A percentile compares a stretch with the other conserved stretches of the same genome.
These are phyloP conservation scores for Drosophila tripunctata DNA, from an alignment of 2,888 invertebrate species.

Conservation along the genomic window DNA sequence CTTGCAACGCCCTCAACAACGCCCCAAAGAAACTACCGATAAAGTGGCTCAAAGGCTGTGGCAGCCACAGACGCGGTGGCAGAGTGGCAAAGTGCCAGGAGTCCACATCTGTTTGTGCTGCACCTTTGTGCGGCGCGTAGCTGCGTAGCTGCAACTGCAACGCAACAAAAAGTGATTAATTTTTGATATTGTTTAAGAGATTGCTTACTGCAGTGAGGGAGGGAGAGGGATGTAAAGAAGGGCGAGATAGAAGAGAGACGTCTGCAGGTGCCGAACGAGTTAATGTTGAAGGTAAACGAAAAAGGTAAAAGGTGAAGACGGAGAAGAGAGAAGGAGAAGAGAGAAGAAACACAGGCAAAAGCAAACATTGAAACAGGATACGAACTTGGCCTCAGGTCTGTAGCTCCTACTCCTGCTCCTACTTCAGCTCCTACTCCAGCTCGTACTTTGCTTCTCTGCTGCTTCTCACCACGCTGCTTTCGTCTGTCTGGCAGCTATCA, in stretches of 20 bases:
- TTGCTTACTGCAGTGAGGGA: conserved; percentile 35
- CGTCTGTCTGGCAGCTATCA: conserved; percentile 75
- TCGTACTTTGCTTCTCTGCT: background rate
- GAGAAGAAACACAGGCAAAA: conserved; percentile 10
- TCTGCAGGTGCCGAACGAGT: conserved; percentile 45
- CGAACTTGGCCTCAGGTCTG: conserved; percentile 45
- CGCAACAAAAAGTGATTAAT: conserved; percentile 71
- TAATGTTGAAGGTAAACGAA: background rate
- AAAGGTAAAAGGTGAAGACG: background rate
- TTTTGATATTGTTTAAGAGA: conserved; percentile 76
- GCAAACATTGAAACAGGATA: conserved; percentile 70
- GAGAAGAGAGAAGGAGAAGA: too few relatives aligned
- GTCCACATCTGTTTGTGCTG: conserved; percentile 49
- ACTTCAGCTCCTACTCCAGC: background rate
- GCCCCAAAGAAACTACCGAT: conserved; percentile 72
- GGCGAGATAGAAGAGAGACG: background rate
- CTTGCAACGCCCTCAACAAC: conserved; percentile 62
- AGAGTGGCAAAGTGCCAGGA: conserved; percentile 4
- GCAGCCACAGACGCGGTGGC: background rate
- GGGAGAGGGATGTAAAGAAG: background rate
- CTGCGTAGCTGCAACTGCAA: conserved; percentile 66
- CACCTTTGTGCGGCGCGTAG: conserved; percentile 27
- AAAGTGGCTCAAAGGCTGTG: conserved; percentile 28
- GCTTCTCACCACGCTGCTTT: conserved; percentile 3
- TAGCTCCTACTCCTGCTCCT: background rate